Evolutionary conservation across 2,113 vertebrate genomes (phyloP), one percentile per base, ranked within the genome.

Genomic region (Amphiprion percula): DNA sequence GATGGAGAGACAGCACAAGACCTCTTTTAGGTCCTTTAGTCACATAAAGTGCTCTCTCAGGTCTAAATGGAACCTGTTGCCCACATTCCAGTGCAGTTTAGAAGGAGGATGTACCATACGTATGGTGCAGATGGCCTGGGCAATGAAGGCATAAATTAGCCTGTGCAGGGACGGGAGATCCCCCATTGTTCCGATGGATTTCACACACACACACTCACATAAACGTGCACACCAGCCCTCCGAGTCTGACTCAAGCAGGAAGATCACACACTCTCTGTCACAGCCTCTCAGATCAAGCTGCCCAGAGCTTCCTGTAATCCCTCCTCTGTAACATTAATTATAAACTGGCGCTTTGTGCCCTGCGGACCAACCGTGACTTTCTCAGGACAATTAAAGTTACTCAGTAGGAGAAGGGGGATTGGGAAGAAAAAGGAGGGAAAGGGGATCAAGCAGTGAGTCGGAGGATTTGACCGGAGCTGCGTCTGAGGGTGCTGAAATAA

Each of bases 341-440:
- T 95, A 95, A 96, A 96, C 95, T 95, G 91, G 92, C 86, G 91
- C 95, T 92, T 94, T 93, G 79, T 95, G 95, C 92, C 95, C 93
- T 71, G 91, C 63, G 95, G 94, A 74, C 87, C 92, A 93, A 93
- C 90, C 92, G 93, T 88, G 94, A 94, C 96, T 97, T 98, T 97
- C 97, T 96, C 97, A 97, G 96, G 97, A 97, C 97, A 98, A 97
- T 98, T 97, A 97, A 97, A 97, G 95, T 97, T 96, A 96, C 96
- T 97, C 95, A 96, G 95, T 93, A 94, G 95, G 94, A 93, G 85
- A 91, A 85, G 82, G 78, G 73, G 60, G 80, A 87, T 88, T 87
- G 73, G 78, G 59, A 53, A 50, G 82, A 83, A 92, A 8, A 88
- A 78, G 53, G 80, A 77, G 79, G 75, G 77, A 79, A 88, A 69